These are phyloP conservation scores for Seladonia tumulorum DNA, from an alignment of 2,888 invertebrate species.

Conservation along the genomic window DNA sequence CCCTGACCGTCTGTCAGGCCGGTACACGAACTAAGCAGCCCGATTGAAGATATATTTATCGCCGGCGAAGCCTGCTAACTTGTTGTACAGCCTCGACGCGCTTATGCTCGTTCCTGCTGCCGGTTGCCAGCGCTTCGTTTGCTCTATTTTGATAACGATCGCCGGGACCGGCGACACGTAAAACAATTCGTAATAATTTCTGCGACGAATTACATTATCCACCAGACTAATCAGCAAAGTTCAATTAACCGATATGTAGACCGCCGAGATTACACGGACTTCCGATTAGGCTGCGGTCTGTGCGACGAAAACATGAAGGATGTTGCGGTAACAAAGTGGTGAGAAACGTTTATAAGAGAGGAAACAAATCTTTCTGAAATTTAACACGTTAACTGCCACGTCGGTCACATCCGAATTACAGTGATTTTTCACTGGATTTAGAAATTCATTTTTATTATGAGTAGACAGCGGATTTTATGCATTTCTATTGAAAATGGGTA, in stretches of 20 bases:
- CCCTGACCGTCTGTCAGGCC: conserved; percentile 51
- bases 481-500: too few relatives aligned
- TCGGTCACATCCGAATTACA: too few relatives aligned
- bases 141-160: conserved; percentile 29
- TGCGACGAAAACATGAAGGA: too few relatives aligned
- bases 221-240: conserved; percentile 18
- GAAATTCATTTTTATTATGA: too few relatives aligned
- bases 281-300: too few relatives aligned
- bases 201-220: conserved; percentile 13
- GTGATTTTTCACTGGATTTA: too few relatives aligned
- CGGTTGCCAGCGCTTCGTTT: not conserved
- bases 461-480: too few relatives aligned
- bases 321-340: too few relatives aligned
- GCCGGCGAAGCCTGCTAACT: not conserved
- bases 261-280: conserved; percentile 3
- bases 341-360: too few relatives aligned
- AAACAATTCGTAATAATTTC: too few relatives aligned
- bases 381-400: too few relatives aligned
- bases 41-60: conserved; percentile 60
- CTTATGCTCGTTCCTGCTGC: conserved; percentile 1
- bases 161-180: conserved; percentile 15
- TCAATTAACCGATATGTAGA: conserved; percentile 42
- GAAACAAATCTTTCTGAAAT: too few relatives aligned
- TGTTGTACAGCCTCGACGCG: not conserved
- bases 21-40: conserved; percentile 38